Conservation (phyloP, 1,140 invertebrate species). For the Bombus sylvicola region DNA sequence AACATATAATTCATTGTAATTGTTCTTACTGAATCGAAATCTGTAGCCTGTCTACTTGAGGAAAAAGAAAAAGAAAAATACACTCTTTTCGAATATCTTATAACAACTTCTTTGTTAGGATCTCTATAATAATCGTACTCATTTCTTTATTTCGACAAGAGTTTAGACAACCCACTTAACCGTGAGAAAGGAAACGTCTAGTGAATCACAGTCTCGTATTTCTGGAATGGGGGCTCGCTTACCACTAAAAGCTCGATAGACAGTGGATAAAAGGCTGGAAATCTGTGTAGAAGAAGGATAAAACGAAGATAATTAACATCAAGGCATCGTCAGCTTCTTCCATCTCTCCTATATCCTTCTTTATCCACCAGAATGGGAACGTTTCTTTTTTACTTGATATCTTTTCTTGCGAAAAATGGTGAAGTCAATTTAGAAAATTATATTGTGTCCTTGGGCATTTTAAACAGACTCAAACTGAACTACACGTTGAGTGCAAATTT, state of each 20-base stretch:
- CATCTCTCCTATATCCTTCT: no score
- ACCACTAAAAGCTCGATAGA: slow-evolving; percentile 45
- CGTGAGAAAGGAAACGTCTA: slow-evolving; percentile 4
- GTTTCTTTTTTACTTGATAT: not conserved
- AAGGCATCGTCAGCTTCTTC: slow-evolving; percentile 7
- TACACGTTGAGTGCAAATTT: no score
- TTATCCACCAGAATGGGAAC: not conserved
- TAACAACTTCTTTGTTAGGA: not conserved
- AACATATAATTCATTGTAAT: no score
- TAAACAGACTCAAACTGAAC: not conserved
- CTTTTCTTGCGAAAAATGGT: not conserved
- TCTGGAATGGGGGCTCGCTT: slow-evolving; percentile 28
- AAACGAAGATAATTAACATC: slow-evolving; percentile 53
- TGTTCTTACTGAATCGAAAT: no score
- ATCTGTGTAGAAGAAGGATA: slow-evolving; percentile 11
- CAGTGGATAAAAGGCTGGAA: slow-evolving; percentile 42
- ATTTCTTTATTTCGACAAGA: not conserved
- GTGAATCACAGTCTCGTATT: slow-evolving; percentile 50
- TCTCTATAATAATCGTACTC: not conserved
- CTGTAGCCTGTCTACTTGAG: not conserved
- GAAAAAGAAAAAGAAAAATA: not conserved
- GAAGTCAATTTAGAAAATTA: not conserved
- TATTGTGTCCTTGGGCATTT: not conserved
- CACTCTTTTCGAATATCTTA: not conserved
- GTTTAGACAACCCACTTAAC: slow-evolving; percentile 1